Conservation (phyloP, 2,888 invertebrate species). For the Ptilodon capucinus region DNA sequence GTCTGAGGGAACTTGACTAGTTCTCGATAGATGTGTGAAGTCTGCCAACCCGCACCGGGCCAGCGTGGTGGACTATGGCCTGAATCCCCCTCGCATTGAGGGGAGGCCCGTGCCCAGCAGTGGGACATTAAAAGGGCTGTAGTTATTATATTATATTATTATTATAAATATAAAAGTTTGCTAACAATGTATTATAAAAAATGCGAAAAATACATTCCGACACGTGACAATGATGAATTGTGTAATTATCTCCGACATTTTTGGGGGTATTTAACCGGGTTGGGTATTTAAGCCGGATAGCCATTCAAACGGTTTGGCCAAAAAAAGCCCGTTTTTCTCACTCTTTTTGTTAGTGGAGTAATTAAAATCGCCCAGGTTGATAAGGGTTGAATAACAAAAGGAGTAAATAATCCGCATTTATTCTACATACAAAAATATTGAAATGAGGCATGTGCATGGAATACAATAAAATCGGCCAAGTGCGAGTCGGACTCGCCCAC, state of each 20-base stretch:
- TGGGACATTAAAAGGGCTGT: no score
- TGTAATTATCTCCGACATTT: slow-evolving; percentile 49
- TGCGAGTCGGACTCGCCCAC: no score
- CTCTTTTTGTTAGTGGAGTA: slow-evolving; percentile 25
- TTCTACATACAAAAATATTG: neutral
- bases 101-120: no score
- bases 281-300: slow-evolving; percentile 24
- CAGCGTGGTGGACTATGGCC: no score
- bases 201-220: slow-evolving; percentile 32
- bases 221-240: slow-evolving; percentile 47
- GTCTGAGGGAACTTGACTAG: no score
- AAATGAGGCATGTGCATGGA: no score
- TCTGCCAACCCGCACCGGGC: no score
- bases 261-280: slow-evolving; percentile 38
- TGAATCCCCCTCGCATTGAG: no score
- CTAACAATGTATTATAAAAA: slow-evolving; percentile 13
- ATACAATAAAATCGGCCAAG: no score
- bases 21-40: no score
- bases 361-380: slow-evolving; percentile 35
- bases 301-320: slow-evolving; percentile 25
- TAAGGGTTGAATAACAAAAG: slow-evolving; percentile 25
- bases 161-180: neutral
- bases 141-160: no score
- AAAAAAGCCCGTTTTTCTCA: slow-evolving; percentile 11
- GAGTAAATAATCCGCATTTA: neutral